Base-by-base conservation (phyloP, 2,888 invertebrate genomes). In the Octonoba sinensis region DNA sequence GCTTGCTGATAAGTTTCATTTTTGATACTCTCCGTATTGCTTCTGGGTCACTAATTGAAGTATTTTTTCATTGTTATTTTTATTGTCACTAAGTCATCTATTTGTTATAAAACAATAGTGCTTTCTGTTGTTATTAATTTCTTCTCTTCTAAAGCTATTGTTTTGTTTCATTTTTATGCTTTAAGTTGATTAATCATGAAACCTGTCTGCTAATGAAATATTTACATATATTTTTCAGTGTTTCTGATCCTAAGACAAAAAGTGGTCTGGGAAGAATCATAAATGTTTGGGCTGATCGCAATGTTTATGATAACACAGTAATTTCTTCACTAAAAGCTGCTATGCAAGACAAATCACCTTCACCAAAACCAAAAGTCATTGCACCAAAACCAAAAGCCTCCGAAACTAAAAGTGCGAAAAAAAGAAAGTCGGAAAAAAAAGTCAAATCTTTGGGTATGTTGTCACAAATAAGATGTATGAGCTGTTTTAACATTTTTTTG, bases 281-380 rank as follows among this genome's bases (percentile, higher is more conserved):
- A 47, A 87, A 87, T 51, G 89, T 91, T 27, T 91, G 91, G 89
- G 87, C 88, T 56, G 90, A 90, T 27, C 85, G 91, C 72, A 87
- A 87, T 69, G 89, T 91, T 4, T 91, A 93, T 84, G 94, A 96
- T 85, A 90, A 93, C 70, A 91, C 93, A 84, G 92, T 93, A 86
- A 94, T 98, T 85, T 91, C 92, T 73, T 94, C 95, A 77, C 95
- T 93, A 20, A n/a, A 75, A n/a, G 49, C 67, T 59, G 75, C 83
- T 1, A 74, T 78, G 67, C 20, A 74, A 56, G 8, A 20, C 13
- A n/a, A 65, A 16, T 46, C 51, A 13, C 46, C 65, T 20, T 36
- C n/a, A 4, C n/a, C 36, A 18, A 22, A 16, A 36, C n/a, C 12
- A 0, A 51, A 64, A 64, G 16, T n/a, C 6, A 47, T 20, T 27